Evolutionary conservation across 2,113 vertebrate genomes (phyloP).

Genomic region (Oncorhynchus tshawytscha): DNA sequence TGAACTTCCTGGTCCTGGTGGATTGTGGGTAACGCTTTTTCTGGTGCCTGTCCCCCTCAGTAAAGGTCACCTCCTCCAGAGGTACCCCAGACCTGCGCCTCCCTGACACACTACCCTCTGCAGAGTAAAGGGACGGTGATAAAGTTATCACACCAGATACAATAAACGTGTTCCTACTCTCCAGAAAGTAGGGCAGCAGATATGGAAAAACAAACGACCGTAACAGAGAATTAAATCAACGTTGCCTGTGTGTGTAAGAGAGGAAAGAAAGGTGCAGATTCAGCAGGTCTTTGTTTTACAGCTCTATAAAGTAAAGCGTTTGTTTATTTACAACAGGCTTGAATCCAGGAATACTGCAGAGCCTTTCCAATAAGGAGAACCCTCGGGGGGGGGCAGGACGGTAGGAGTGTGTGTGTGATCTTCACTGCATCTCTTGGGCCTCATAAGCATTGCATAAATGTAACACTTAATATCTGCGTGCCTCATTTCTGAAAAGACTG

Average conservation of each 20-base stretch:
- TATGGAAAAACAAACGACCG: background rate
- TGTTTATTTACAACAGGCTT: background rate
- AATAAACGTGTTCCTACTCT: constrained; percentile 1
- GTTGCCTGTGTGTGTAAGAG: background rate
- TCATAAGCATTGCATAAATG: no score
- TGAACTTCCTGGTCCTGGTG: constrained; percentile 32
- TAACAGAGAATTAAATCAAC: background rate
- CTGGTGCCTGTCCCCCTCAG: background rate
- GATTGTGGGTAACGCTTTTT: background rate
- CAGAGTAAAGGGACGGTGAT: background rate
- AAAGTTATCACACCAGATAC: background rate
- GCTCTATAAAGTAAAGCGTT: constrained; percentile 1
- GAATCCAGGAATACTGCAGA: background rate
- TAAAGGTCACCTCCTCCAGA: constrained; percentile 11
- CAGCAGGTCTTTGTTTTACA: constrained; percentile 12
- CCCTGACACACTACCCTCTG: constrained; percentile 60
- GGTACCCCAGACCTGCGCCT: constrained; percentile 35
- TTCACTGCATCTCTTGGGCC: constrained; percentile 35
- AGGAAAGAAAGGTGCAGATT: background rate
- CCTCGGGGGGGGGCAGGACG: background rate
- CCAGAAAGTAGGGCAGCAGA: background rate
- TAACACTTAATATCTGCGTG: no score
- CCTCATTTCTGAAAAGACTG: no score
- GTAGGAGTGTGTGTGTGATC: background rate
- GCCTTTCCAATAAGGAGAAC: background rate